Percentiles rank a stretch among this genome's conserved stretches.
Evolutionary conservation across 64 coral and sea anemone genomes (phyloP).

Genomic region (Hydrozoanthus tunicans): DNA sequence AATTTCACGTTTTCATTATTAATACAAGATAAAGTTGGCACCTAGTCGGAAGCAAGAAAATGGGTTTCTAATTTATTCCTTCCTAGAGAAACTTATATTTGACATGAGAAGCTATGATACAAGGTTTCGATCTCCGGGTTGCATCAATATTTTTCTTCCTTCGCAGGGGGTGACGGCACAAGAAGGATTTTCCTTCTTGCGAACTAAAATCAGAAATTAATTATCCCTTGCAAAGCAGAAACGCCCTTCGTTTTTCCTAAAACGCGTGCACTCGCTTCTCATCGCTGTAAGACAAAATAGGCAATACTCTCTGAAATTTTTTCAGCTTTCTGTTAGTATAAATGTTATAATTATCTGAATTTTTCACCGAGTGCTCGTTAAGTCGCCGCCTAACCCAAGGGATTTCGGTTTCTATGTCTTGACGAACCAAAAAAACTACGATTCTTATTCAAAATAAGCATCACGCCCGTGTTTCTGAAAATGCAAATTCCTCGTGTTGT

Average conservation of each 20-base stretch:
- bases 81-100: constrained; percentile 9
- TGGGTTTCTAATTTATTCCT: constrained; percentile 39
- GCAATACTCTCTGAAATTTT: not conserved
- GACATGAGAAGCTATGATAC: not conserved
- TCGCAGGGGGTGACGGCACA: not conserved
- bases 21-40: constrained; percentile 40
- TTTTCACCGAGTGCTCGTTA: not conserved
- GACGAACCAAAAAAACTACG: not conserved
- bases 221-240: constrained; percentile 16
- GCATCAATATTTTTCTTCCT: not conserved
- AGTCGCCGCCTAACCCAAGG: not conserved
- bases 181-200: constrained; percentile 6
- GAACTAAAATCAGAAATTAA: constrained; percentile 5
- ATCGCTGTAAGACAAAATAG: not conserved
- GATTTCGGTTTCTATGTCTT: not conserved
- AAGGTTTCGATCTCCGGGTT: constrained; percentile 2
- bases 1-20: constrained; percentile 33
- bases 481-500: constrained; percentile 89
- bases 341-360: not conserved
- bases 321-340: too few relatives aligned
- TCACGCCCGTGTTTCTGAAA: constrained; percentile 39
- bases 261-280: constrained; percentile 35
- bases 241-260: constrained; percentile 34
- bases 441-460: constrained; percentile 66
- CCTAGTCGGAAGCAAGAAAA: constrained; percentile 47